Evolutionary conservation across 2,797 vertebrate species (phyloP).

Genomic region (Lycodopsis pacificus): DNA sequence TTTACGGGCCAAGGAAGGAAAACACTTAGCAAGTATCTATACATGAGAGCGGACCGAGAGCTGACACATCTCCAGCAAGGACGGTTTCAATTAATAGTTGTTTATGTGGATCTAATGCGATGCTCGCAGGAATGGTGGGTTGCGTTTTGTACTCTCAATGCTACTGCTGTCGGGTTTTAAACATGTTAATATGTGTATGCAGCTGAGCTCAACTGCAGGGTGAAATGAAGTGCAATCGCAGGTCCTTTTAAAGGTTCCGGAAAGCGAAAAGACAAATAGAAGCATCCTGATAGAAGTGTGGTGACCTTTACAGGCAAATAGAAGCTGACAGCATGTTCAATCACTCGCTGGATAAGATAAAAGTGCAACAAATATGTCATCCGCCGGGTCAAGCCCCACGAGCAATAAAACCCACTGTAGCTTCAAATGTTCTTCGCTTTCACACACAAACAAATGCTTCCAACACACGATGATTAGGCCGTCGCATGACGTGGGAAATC

Average conservation of each 20-base stretch:
- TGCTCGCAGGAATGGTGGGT: constrained; percentile 57
- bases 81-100: constrained; percentile 77
- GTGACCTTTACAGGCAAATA: constrained; percentile 65
- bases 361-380: constrained; percentile 50
- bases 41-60: constrained; percentile 61
- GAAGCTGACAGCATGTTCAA: constrained; percentile 59
- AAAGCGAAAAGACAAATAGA: constrained; percentile 48
- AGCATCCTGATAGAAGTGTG: constrained; percentile 56
- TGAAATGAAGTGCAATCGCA: constrained; percentile 23
- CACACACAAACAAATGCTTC: constrained; percentile 28
- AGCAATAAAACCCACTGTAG: constrained; percentile 23
- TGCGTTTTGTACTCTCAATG: constrained; percentile 49
- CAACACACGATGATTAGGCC: constrained; percentile 50
- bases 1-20: constrained; percentile 80
- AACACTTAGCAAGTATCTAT: constrained; percentile 76
- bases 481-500: constrained; percentile 41
- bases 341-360: constrained; percentile 54
- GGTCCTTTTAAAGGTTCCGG: constrained; percentile 30
- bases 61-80: constrained; percentile 55
- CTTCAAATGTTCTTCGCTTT: constrained; percentile 42
- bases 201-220: constrained; percentile 19
- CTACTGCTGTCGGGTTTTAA: constrained; percentile 53
- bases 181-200: constrained; percentile 16
- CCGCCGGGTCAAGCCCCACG: constrained; percentile 33
- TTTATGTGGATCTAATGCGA: constrained; percentile 55